A percentile compares a stretch with the other conserved stretches of the same genome.
These are phyloP conservation scores for Magallana nippona DNA, from an alignment of 2,888 invertebrate genomes.

Conservation along the genomic window DNA sequence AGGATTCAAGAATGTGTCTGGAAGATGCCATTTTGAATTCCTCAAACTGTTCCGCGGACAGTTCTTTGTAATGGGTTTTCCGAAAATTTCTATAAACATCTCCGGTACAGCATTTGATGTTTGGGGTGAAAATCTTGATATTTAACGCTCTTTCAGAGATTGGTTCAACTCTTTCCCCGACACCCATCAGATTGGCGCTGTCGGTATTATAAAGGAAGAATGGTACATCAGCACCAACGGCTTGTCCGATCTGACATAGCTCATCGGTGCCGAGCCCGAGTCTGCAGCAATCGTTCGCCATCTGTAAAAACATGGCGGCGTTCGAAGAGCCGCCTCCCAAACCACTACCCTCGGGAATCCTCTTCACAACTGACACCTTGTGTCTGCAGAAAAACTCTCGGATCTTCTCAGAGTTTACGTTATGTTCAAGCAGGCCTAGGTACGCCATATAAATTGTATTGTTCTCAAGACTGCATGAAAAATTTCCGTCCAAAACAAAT, in stretches of 20 bases:
- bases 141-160: slow-evolving; percentile 21
- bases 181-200: slow-evolving; percentile 42
- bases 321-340: slow-evolving; percentile 46
- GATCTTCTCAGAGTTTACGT: not conserved
- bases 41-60: not conserved
- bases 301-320: slow-evolving; percentile 39
- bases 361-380: slow-evolving; percentile 38
- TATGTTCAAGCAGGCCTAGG: not conserved
- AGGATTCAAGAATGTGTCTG: slow-evolving; percentile 16
- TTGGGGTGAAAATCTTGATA: not conserved
- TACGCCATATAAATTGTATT: slow-evolving; percentile 39
- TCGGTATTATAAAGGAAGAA: slow-evolving; percentile 38
- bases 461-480: slow-evolving; percentile 20
- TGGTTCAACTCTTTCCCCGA: slow-evolving; percentile 39
- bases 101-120: slow-evolving; percentile 35
- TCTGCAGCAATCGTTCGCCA: slow-evolving; percentile 34
- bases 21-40: not conserved
- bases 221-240: slow-evolving; percentile 35
- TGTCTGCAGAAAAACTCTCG: slow-evolving; percentile 26
- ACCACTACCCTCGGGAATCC: slow-evolving; percentile 34
- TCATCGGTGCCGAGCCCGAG: slow-evolving; percentile 33
- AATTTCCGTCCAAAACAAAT: slow-evolving; percentile 28
- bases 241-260: slow-evolving; percentile 21
- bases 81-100: slow-evolving; percentile 39
- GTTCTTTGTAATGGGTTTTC: not conserved